phyloP scores from a whole-genome alignment of 2,797 vertebrate species.

The Tenualosa thibaudeaui region DNA sequence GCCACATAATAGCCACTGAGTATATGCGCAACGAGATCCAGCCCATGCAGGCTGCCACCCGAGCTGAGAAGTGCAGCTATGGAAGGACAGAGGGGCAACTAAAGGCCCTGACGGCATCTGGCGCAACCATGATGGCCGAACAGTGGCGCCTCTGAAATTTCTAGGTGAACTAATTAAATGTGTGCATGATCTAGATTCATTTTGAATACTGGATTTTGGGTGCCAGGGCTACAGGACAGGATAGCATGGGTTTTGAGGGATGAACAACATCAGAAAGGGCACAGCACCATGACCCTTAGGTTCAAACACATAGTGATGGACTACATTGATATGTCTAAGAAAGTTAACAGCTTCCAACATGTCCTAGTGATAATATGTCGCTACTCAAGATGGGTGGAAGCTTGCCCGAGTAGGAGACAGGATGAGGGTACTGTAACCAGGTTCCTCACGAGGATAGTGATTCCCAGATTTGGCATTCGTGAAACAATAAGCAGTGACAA shows the following conservation, averaged over 20 bases:
- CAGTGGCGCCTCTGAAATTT: not conserved
- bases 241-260: not conserved
- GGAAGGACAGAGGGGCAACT: not conserved
- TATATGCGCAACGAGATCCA: too few species aligned
- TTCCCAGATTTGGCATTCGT: not conserved
- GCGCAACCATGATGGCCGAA: not conserved
- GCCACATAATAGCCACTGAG: too few species aligned
- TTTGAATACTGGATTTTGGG: not conserved
- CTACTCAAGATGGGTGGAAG: too few species aligned
- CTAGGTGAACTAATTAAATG: not conserved
- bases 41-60: too few species aligned
- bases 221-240: not conserved
- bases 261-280: not conserved
- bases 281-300: too few species aligned
- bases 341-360: too few species aligned
- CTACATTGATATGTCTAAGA: too few species aligned
- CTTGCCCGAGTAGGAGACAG: too few species aligned
- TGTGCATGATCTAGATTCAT: not conserved
- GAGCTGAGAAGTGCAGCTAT: not conserved
- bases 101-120: not conserved
- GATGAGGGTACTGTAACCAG: too few species aligned
- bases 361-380: too few species aligned
- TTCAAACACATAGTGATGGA: too few species aligned
- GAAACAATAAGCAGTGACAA: not conserved
- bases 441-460: not conserved